Conservation (phyloP, 2,113 vertebrate species). For the Sarotherodon lohbergeri region DNA sequence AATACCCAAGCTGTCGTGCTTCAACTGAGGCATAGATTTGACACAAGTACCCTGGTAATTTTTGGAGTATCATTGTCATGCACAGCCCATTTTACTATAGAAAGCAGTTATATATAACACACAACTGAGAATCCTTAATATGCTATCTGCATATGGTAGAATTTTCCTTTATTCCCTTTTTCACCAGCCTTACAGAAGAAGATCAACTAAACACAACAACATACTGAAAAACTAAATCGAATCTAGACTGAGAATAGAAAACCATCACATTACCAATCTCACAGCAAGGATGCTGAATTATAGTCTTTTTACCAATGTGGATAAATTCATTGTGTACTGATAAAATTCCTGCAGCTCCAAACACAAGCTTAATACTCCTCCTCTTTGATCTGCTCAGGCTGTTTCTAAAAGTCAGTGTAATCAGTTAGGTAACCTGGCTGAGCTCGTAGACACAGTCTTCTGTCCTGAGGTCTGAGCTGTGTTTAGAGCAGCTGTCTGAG, state of each 20-base stretch:
- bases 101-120: not conserved
- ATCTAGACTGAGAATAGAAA: not conserved
- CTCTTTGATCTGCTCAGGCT: not conserved
- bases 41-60: not conserved
- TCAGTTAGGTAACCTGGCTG: constrained; percentile 7
- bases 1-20: not conserved
- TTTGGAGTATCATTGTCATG: not conserved
- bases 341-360: not conserved
- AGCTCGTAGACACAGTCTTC: not conserved
- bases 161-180: not conserved
- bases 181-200: not conserved
- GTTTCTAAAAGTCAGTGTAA: constrained; percentile 1
- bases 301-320: not conserved
- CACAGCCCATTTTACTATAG: not conserved
- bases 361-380: not conserved
- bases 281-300: not conserved
- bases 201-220: not conserved
- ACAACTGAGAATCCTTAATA: not conserved
- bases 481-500: constrained; percentile 26
- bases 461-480: constrained; percentile 8
- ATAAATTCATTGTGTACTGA: not conserved
- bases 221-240: not conserved
- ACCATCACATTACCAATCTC: not conserved
- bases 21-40: not conserved
- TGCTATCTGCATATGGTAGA: not conserved